Evolutionary conservation across 2,113 vertebrate genomes (phyloP), one percentile per base, ranked within the genome.

Genomic region (Dicaeum eximium): DNA sequence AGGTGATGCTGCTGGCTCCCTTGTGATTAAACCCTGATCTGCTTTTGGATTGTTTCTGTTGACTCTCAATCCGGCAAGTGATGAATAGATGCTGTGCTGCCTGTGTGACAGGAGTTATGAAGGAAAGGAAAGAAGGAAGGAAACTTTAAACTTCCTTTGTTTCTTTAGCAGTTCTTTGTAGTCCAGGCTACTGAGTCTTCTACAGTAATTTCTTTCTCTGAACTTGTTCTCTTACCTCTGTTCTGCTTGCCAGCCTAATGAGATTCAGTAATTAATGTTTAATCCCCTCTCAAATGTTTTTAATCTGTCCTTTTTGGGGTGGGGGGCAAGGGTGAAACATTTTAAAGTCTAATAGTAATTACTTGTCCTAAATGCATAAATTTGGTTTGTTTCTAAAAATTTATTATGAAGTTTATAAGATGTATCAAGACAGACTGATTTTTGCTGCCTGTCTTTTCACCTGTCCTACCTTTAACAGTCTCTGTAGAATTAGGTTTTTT

Each of bases 261-360:
- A 73, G 13, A 35, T 10, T 69, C 31, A 65, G 21, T 54, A 58
- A 9, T 42, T 54, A 16, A 25, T 50, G 16, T 60, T 44, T 40
- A n/a, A 44, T 22, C 8, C 3, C 1, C 10, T 35, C 15, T 45
- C 11, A n/a, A 18, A 11, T 40, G 38, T 25, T 82, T 64, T 77
- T 51, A 60, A 65, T 16, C 13, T 53, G 2, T 47, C 50, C 16
- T 7, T 57, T 57, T 72, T 38, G 3, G 3, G 33, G 9, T 7
- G 10, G 6, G 7, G 22, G 4, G 8, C 7, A 35, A 15, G 4
- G 3, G 2, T 38, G 8, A 3, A 24, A 11, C 1, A 24, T 51
- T 80, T 75, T 64, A 42, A 33, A 47, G 2, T 50, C 4, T 48
- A n/a, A 13, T 20, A 31, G 13, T 35, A 79, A 24, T 37, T 57